Evolutionary conservation across 2,113 vertebrate genomes (phyloP).

Genomic region (Actenoides hombroni): DNA sequence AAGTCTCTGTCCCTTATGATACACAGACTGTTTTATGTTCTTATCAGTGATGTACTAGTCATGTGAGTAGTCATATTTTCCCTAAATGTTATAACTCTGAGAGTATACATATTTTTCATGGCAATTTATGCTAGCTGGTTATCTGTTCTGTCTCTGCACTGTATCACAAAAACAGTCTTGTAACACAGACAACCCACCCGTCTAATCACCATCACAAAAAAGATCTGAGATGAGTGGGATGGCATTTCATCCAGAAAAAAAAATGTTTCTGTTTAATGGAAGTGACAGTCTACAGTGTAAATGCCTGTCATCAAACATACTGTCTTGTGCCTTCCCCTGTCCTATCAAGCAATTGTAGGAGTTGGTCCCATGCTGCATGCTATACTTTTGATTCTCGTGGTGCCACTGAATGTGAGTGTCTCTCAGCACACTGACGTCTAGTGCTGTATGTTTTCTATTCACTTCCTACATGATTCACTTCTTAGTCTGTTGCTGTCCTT

Average conservation of each 20-base stretch:
- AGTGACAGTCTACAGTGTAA: constrained; percentile 39
- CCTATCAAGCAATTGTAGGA: not conserved
- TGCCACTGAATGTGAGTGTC: not conserved
- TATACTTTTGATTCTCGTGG: not conserved
- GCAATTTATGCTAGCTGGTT: not conserved
- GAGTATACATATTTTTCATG: not conserved
- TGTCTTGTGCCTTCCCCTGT: not conserved
- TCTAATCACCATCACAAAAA: constrained; percentile 49
- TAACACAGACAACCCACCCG: constrained; percentile 17
- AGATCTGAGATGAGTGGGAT: constrained; percentile 45
- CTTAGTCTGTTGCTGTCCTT: not conserved
- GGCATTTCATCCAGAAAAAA: constrained; percentile 37
- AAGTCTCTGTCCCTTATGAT: not conserved
- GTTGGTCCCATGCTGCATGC: not conserved
- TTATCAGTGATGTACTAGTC: not conserved
- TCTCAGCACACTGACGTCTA: not conserved
- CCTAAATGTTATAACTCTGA: not conserved
- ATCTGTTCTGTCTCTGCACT: not conserved
- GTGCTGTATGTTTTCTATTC: not conserved
- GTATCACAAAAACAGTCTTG: not conserved
- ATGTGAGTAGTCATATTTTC: not conserved
- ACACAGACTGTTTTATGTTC: not conserved
- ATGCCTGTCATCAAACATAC: constrained; percentile 15
- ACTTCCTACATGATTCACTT: not conserved
- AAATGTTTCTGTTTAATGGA: constrained; percentile 39